Conservation (phyloP, 1,140 invertebrate genomes). For the Bombus pyrosoma region DNA sequence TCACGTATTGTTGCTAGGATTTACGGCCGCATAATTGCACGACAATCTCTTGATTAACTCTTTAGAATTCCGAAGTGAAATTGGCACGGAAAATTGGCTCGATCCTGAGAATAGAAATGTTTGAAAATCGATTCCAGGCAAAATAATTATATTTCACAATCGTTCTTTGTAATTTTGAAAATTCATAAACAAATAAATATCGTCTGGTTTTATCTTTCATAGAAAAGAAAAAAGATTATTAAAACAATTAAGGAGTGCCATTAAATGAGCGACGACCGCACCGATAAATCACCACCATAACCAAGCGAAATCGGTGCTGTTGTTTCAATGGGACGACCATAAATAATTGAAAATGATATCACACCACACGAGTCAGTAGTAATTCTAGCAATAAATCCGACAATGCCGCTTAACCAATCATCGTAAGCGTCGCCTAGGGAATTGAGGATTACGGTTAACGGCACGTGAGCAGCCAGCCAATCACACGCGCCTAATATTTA, state of each 20-base stretch:
- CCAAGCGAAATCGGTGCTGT: not conserved
- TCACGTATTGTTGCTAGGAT: conserved; percentile 7
- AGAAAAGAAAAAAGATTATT: not conserved
- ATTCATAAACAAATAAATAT: not conserved
- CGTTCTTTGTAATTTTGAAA: not conserved
- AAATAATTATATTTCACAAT: not conserved
- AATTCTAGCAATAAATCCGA: conserved; percentile 45
- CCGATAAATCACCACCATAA: conserved; percentile 1
- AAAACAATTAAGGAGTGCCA: not conserved
- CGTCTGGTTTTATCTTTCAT: too few relatives aligned
- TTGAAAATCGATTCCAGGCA: not conserved
- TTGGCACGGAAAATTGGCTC: not conserved
- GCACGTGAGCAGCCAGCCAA: conserved; percentile 53
- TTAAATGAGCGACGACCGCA: not conserved
- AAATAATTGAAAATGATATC: conserved; percentile 20
- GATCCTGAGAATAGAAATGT: not conserved
- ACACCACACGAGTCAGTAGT: not conserved
- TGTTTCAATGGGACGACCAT: not conserved
- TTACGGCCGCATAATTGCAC: conserved; percentile 5
- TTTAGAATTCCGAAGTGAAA: not conserved
- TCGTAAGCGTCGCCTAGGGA: conserved; percentile 45
- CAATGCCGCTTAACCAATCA: conserved; percentile 48
- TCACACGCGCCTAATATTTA: conserved; percentile 51
- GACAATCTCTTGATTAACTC: not conserved
- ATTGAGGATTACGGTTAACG: conserved; percentile 46